Base-by-base conservation (phyloP, 2,113 vertebrate species). In the Leptocoma aspasia region DNA sequence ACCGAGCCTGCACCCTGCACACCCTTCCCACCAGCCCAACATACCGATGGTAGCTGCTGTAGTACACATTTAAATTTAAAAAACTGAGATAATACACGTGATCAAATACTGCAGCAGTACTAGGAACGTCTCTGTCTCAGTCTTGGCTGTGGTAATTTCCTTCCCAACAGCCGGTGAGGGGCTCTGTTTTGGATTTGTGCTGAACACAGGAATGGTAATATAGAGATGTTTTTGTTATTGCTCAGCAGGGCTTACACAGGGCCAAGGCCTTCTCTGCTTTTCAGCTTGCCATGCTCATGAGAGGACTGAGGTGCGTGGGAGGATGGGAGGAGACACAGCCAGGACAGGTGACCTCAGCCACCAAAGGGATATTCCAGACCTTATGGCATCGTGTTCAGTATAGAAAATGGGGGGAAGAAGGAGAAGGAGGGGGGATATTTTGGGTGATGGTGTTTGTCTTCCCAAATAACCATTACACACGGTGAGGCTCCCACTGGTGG, bases 31-130 rank as follows among this genome's bases (percentile, higher is more conserved):
- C 11, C 41, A 13, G 31, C 39, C 9, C 19, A 18, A 39, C 1
- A 23, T 2, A 35, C 18, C 0, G 0, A 16, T 1, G 10, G 53
- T 63, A 71, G 33, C 24, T 22, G 35, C 31, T 33, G 23, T 7
- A 44, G 20, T 13, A 27, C 26, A 6, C 12, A 19, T 41, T 59
- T 63, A 41, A 35, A 63, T 28, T 49, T 63, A 63, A 49, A 61
- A 26, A 23, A 41, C 8, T 66, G 31, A 53, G 87, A 45, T 23
- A 66, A 31, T 13, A 6, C 2, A 59, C 8, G 39, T 8, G 33
- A 20, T n/a, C 17, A 37, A 63, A 56, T 17, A 24, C 26, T 39
- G 45, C 59, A 65, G 21, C 33, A 41, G 6, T 10, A 23, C 13
- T 13, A 28, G 27, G 15, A 15, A 79, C 4, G 0, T 19, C 27